phyloP scores from a whole-genome alignment of 2,113 vertebrate species.

The Vanacampus margaritifer region DNA sequence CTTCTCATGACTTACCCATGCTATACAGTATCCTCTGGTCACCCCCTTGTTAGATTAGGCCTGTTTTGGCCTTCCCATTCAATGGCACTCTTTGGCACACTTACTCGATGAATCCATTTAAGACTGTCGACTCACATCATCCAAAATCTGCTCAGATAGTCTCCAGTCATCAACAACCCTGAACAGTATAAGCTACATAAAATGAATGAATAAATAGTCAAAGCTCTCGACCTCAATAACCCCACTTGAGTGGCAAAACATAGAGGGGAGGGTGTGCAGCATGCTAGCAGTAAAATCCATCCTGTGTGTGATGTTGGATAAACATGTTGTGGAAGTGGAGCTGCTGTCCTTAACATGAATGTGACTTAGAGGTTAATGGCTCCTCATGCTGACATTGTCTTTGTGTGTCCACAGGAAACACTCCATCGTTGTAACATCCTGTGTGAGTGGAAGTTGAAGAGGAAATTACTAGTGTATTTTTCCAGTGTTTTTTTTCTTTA shows the following conservation, averaged over 20 bases:
- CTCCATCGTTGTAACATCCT: constrained; percentile 47
- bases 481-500: neutral
- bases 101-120: too few species aligned
- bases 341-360: constrained; percentile 41
- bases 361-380: constrained; percentile 50
- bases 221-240: constrained; percentile 9
- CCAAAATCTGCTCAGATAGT: too few species aligned
- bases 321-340: constrained; percentile 45
- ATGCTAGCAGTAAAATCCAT: constrained; percentile 38
- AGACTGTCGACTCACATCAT: too few species aligned
- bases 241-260: constrained; percentile 5
- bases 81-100: too few species aligned
- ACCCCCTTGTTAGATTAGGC: too few species aligned
- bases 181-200: neutral
- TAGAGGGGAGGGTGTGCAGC: constrained; percentile 30
- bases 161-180: neutral
- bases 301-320: constrained; percentile 32
- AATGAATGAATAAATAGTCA: neutral
- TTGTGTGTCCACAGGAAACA: constrained; percentile 43
- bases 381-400: constrained; percentile 51
- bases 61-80: too few species aligned
- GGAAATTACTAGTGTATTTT: constrained; percentile 20
- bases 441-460: constrained; percentile 35
- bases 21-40: too few species aligned
- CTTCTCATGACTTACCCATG: too few species aligned